These are phyloP conservation scores for Procapra przewalskii DNA, from an alignment of 2,113 vertebrate species.

Conservation along the genomic window DNA sequence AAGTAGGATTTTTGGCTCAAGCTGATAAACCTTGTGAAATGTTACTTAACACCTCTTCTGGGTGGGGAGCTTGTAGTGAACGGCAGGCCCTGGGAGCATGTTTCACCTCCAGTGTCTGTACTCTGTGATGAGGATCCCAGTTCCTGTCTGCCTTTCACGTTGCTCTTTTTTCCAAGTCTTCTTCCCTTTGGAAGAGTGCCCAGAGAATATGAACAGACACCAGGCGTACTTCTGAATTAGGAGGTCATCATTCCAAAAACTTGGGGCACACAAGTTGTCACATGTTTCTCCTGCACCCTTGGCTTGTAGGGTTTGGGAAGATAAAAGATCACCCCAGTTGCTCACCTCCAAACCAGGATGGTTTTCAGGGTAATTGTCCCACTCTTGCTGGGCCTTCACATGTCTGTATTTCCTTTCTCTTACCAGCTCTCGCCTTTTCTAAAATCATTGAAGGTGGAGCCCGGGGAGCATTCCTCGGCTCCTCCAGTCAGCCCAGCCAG, in stretches of 20 bases:
- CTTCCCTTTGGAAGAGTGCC: accelerated
- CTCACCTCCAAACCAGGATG: accelerated
- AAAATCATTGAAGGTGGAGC: background rate
- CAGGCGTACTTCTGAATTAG: background rate
- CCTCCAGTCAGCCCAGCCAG: accelerated
- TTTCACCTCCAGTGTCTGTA: accelerated
- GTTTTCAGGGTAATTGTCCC: accelerated
- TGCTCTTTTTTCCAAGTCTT: background rate
- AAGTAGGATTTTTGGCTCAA: background rate
- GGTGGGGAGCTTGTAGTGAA: background rate
- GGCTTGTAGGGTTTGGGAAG: background rate
- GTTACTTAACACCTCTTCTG: background rate
- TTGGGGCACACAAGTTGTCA: background rate
- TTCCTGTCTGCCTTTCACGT: accelerated
- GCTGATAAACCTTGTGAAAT: background rate
- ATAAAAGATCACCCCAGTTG: background rate
- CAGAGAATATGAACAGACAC: background rate
- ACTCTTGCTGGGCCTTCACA: accelerated
- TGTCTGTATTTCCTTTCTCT: background rate
- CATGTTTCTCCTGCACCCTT: background rate
- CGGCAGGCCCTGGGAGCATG: accelerated
- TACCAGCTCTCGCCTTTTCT: background rate
- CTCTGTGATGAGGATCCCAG: accelerated
- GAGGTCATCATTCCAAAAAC: background rate
- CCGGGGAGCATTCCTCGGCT: background rate